Base-by-base conservation (phyloP, 2,113 vertebrate genomes). In the Pachycephala philippinensis region DNA sequence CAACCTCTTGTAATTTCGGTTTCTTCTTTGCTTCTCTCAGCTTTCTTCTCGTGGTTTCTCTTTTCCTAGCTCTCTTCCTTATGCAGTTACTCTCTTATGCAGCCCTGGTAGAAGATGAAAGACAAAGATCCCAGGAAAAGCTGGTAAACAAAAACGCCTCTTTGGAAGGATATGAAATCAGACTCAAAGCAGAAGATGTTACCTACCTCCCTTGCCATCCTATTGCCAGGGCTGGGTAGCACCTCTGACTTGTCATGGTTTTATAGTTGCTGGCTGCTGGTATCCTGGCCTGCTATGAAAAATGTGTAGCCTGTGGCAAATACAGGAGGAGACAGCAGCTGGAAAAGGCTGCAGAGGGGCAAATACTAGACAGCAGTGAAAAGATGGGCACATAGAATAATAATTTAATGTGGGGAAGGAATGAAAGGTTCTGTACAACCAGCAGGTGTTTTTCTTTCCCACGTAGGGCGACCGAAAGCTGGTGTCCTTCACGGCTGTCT, bases 401-500 rank as follows among this genome's bases (percentile, higher is more conserved):
- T 44, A 20, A 57, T 86, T 84, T 35, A 28, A 22, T 17, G 11
- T 65, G n/a, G n/a, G 49, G 17, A 59, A 77, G 39, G 31, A 61
- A 57, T n/a, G 26, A 45, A 50, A 76, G 22, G 20, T 23, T 64
- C 33, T 30, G 15, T 23, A 35, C 30, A 71, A 60, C 16, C 31
- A 39, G n/a, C 22, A 65, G 40, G 13, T 49, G 21, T 28, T 97
- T 65, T 84, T 79, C 64, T 93, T 6, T 90, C 60, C 74, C 61
- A 4, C 17, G 15, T 60, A 98, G 98, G 96, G 91, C 2, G 31
- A 95, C 11, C 31, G 14, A 54, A 89, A n/a, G 20, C 90, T 98
- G 76, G 7, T 61, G 14, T 98, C 97, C 84, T 98, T 98, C 97
- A 98, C 98, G 0, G 94, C 98, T 68, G 95, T 98, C 81, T 98